A percentile compares a stretch with the other conserved stretches of the same genome.
These are phyloP conservation scores for Benthochromis sp. DNA, from an alignment of 2,113 vertebrate species.

Conservation along the genomic window DNA sequence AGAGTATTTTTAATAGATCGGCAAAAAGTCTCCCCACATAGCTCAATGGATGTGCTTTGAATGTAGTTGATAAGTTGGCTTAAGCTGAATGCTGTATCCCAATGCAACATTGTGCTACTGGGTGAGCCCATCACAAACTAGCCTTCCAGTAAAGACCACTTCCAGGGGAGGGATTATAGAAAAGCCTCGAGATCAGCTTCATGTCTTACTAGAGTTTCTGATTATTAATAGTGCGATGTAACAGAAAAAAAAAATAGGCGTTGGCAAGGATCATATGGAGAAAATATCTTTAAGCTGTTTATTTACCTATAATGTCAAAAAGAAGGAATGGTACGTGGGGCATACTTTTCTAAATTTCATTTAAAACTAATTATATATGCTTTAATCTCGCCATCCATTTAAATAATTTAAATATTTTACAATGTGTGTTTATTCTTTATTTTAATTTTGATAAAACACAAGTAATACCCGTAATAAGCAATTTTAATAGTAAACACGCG, in stretches of 20 bases:
- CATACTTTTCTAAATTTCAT: not conserved
- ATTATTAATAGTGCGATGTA: slow-evolving; percentile 65
- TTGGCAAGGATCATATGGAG: slow-evolving; percentile 43
- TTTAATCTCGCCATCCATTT: not conserved
- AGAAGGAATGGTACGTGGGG: not conserved
- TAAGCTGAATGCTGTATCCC: slow-evolving; percentile 75
- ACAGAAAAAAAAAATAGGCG: slow-evolving; percentile 22
- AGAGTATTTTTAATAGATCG: slow-evolving; percentile 78
- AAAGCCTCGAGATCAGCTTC: slow-evolving; percentile 75
- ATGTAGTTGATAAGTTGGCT: slow-evolving; percentile 78
- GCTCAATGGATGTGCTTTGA: slow-evolving; percentile 76
- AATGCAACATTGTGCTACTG: slow-evolving; percentile 71
- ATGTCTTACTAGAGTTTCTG: slow-evolving; percentile 68
- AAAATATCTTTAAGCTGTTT: slow-evolving; percentile 47
- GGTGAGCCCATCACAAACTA: slow-evolving; percentile 74
- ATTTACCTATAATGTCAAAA: slow-evolving; percentile 56
- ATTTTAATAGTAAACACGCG: not conserved
- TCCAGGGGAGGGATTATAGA: slow-evolving; percentile 73
- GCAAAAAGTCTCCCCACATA: slow-evolving; percentile 70
- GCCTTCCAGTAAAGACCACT: slow-evolving; percentile 71
- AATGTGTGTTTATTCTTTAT: not conserved
- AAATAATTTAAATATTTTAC: not conserved
- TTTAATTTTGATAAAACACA: not conserved
- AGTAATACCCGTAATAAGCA: not conserved
- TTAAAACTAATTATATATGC: not conserved